Evolutionary conservation across 1,140 invertebrate genomes (phyloP).

Genomic region (Camponotus floridanus): DNA sequence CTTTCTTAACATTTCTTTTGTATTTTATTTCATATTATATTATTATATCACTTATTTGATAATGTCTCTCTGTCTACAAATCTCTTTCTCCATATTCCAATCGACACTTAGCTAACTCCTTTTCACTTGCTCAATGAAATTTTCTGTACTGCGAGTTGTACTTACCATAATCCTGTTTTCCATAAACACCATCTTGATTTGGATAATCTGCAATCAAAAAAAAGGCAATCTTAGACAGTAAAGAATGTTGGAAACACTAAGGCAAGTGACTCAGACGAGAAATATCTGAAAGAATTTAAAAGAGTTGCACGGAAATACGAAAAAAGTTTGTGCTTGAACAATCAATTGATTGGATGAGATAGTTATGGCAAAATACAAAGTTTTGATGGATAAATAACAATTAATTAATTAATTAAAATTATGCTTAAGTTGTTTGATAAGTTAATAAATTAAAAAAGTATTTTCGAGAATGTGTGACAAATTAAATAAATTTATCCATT

Average conservation of each 20-base stretch:
- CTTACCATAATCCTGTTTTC: constrained; percentile 85
- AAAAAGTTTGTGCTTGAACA: background rate
- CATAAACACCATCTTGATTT: constrained; percentile 82
- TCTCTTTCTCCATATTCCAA: background rate
- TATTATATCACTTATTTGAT: constrained; percentile 22
- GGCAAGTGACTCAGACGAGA: constrained; percentile 70
- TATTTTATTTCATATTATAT: background rate
- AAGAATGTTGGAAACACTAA: constrained; percentile 16
- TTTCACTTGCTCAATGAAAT: constrained; percentile 43
- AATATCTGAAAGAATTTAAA: constrained; percentile 57
- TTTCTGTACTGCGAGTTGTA: constrained; percentile 75
- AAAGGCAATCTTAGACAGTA: constrained; percentile 20
- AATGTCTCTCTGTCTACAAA: background rate
- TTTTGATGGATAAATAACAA: background rate
- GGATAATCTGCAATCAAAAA: constrained; percentile 82
- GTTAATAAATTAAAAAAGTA: background rate
- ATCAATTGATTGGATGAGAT: background rate
- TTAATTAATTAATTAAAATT: background rate
- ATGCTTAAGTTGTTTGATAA: background rate
- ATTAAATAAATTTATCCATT: background rate
- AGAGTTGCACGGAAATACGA: constrained; percentile 1
- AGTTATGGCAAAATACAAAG: constrained; percentile 25
- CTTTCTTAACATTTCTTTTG: background rate
- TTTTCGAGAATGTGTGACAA: background rate
- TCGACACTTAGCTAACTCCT: constrained; percentile 26